Percentiles rank a stretch among this genome's conserved stretches.
Evolutionary conservation across 2,888 invertebrate genomes (phyloP).

Genomic region (Agonopterix heracliana): DNA sequence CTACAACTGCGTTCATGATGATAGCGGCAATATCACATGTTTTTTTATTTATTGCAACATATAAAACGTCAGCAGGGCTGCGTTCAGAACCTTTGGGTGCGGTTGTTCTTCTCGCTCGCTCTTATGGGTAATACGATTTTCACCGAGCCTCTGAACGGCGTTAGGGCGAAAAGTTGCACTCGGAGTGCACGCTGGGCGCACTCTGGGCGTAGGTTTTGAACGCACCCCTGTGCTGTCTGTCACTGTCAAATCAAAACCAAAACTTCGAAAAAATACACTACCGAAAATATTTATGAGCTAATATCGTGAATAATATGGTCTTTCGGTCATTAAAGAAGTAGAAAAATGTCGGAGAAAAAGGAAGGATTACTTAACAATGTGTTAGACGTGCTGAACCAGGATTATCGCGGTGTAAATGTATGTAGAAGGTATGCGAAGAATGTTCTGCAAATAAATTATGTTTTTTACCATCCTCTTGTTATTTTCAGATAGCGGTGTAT

Average conservation of each 20-base stretch:
- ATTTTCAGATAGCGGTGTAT: slow-evolving; percentile 75
- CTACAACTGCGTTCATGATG: neutral
- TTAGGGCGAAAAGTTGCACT: too few species aligned
- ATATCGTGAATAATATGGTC: slow-evolving; percentile 45
- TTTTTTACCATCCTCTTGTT: slow-evolving; percentile 16
- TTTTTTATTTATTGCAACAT: neutral
- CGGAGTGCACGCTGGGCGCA: too few species aligned
- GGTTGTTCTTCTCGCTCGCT: too few species aligned
- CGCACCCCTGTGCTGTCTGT: neutral
- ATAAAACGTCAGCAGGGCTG: neutral
- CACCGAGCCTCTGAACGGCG: too few species aligned
- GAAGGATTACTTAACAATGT: slow-evolving; percentile 47
- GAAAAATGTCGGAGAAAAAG: slow-evolving; percentile 50
- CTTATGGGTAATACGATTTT: too few species aligned
- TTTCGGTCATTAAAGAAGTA: slow-evolving; percentile 20
- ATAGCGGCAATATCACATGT: neutral
- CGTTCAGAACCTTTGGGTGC: too few species aligned
- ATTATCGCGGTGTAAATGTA: slow-evolving; percentile 69
- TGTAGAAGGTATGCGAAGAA: slow-evolving; percentile 20
- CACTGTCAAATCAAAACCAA: slow-evolving; percentile 14
- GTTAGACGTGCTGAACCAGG: slow-evolving; percentile 52
- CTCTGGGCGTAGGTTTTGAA: neutral
- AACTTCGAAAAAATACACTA: slow-evolving; percentile 25
- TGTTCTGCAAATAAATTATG: slow-evolving; percentile 9
- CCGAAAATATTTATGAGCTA: slow-evolving; percentile 54